These are phyloP conservation scores for Phortica okadai DNA, from an alignment of 2,888 invertebrate species.

Conservation along the genomic window DNA sequence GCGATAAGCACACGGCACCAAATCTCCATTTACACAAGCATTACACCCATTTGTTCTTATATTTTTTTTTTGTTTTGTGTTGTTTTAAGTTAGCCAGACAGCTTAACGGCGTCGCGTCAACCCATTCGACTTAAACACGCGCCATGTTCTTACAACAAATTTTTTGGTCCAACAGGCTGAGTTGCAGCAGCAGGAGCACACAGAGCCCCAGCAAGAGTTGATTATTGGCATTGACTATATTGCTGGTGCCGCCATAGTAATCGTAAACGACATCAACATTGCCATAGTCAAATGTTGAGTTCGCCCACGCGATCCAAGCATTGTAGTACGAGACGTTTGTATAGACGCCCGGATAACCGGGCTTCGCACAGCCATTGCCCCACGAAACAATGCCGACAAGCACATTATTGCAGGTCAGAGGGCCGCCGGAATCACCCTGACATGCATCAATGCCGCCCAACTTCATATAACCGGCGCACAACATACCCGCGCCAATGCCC, in stretches of 20 bases:
- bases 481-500: slow-evolving; percentile 49
- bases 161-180: not conserved
- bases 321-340: slow-evolving; percentile 63
- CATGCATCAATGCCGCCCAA: slow-evolving; percentile 67
- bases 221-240: not conserved
- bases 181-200: not conserved
- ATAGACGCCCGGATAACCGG: slow-evolving; percentile 65
- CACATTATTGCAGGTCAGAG: slow-evolving; percentile 56
- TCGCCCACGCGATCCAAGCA: slow-evolving; percentile 58
- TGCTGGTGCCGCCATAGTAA: not conserved
- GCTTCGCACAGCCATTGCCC: slow-evolving; percentile 60
- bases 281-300: slow-evolving; percentile 53
- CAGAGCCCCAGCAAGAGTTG: not conserved
- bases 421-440: slow-evolving; percentile 73
- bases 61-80: no score
- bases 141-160: no score
- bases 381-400: slow-evolving; percentile 68
- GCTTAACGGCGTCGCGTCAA: no score
- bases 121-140: no score
- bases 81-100: no score
- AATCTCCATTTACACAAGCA: no score
- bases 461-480: slow-evolving; percentile 61
- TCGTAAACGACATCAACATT: slow-evolving; percentile 38
- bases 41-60: no score
- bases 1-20: no score